Evolutionary conservation across 1,140 invertebrate species (phyloP), one percentile per base, ranked within the genome.

Genomic region (Hydropsyche tenuis): DNA sequence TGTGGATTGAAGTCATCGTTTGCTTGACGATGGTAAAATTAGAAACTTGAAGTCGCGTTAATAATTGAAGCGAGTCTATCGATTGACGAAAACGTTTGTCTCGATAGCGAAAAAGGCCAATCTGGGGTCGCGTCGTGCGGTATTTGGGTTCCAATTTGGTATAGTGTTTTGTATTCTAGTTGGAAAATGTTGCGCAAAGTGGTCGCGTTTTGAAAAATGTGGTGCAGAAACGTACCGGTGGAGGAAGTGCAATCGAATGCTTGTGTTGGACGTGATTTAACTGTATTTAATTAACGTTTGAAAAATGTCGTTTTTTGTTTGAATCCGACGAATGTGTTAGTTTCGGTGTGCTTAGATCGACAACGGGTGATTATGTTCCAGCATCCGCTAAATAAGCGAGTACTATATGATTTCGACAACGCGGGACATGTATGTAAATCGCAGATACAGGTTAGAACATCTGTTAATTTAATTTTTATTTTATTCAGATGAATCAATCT

Each of bases 371-470:
- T 68, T 68, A 70, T 70, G 68, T 56, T 53, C 51, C 68, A 56
- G 68, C n/a, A 37, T 70, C 23, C 27, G 23, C 22, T 23, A 25
- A 48, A 60, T 22, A 14, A 3, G 25, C 4, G 2, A 11, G n/a
- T 25, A 60, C 1, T 60, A 11, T 60, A 20, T 60, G 56, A 27
- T 27, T 14, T 27, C 23, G 22, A 4, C 51, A 6, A 30, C 3
- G 25, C 16, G 51, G 48, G 68, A 56, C 46, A 70, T 70, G 68
- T 70, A 70, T 23, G 22, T 45, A 25, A 70, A 56, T 42, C 68
- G 68, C 18, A 70, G 68, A 70, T 70, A 70, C 51, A 42, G 68
- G 68, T 70, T 45, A 70, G 68, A n/a, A 37, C 30, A 37, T 37
- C 30, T 4, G 3, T 37, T 37, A 37, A 37, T 37, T 37, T 37